Percentiles rank a stretch among this genome's conserved stretches.
phyloP scores from a whole-genome alignment of 2,888 invertebrate species.

The Epinotia demarniana region DNA sequence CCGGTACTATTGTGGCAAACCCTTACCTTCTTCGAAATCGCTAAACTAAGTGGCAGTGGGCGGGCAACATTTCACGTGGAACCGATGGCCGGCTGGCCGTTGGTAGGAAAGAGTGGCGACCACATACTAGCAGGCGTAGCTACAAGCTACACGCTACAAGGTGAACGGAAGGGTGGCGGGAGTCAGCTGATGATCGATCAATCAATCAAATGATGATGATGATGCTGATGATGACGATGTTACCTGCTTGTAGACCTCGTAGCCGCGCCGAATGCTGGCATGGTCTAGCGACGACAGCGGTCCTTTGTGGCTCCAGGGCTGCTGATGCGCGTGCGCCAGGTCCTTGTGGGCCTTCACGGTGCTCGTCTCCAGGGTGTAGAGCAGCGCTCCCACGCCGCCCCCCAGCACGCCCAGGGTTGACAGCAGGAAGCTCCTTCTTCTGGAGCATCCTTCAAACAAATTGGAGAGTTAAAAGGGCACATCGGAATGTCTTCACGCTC shows the following conservation, averaged over 20 bases:
- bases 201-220: no score
- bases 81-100: no score
- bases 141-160: no score
- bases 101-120: no score
- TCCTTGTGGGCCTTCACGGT: background rate
- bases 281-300: conserved; percentile 1
- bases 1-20: no score
- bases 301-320: conserved; percentile 12
- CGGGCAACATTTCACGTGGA: no score
- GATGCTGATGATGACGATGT: background rate
- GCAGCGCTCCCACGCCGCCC: background rate
- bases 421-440: conserved; percentile 1
- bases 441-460: background rate
- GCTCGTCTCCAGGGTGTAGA: conserved; percentile 3
- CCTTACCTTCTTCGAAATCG: no score
- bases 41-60: no score
- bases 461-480: background rate
- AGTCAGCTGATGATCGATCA: no score
- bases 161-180: no score
- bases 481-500: no score
- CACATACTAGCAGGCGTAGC: no score
- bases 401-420: conserved; percentile 1
- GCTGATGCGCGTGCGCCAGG: background rate
- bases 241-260: conserved; percentile 99
- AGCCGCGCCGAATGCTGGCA: conserved; percentile 93